Conservation (phyloP, 2,888 invertebrate species). For the Clanis bilineata region DNA sequence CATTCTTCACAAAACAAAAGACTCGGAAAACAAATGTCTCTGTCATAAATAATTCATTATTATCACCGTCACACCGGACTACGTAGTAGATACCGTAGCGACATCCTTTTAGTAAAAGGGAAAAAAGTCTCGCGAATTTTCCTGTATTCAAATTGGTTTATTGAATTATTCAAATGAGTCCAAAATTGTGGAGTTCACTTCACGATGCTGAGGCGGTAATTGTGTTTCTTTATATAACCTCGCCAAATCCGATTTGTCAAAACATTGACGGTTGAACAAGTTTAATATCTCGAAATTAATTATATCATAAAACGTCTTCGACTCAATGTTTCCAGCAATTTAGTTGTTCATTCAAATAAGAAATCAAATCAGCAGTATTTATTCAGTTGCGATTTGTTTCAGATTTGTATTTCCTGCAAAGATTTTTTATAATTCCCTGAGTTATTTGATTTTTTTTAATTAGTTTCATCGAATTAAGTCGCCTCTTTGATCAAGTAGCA, state of each 20-base stretch:
- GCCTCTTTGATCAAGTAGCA: too few relatives aligned
- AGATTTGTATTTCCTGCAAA: too few relatives aligned
- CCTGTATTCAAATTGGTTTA: slow-evolving; percentile 21
- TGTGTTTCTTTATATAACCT: slow-evolving; percentile 3
- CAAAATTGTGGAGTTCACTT: slow-evolving; percentile 16
- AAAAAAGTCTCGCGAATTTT: slow-evolving; percentile 11
- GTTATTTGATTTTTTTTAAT: too few relatives aligned
- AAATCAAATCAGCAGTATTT: neutral
- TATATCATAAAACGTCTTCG: neutral
- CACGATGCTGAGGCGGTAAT: neutral
- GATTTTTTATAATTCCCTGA: too few relatives aligned
- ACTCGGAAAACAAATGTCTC: neutral
- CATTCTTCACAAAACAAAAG: neutral
- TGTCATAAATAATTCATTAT: neutral
- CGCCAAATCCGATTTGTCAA: neutral
- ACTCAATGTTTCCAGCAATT: neutral
- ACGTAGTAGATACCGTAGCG: neutral
- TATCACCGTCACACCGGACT: neutral
- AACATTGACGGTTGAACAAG: slow-evolving; percentile 2
- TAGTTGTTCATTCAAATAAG: neutral
- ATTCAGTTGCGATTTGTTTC: neutral
- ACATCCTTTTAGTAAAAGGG: neutral
- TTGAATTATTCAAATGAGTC: slow-evolving; percentile 21
- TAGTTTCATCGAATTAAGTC: too few relatives aligned
- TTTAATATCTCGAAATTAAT: neutral